Base-by-base conservation (phyloP, 2,797 vertebrate genomes). In the Bryconaethiops microstoma region DNA sequence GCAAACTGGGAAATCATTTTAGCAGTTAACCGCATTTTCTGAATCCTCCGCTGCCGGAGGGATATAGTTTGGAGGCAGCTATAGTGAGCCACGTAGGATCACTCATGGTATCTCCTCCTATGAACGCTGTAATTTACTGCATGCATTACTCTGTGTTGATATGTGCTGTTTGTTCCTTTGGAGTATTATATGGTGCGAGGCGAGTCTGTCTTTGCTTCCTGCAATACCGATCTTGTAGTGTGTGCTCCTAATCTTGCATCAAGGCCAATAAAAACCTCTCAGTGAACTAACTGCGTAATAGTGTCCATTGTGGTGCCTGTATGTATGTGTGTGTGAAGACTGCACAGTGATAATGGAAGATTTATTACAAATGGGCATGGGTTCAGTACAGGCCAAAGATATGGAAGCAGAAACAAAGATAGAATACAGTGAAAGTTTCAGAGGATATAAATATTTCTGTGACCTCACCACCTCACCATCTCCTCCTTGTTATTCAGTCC, bases 201-300 rank as follows among this genome's bases (percentile, higher is more conserved):
- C 21, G 89, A 92, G 89, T 91, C 88, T 89, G 90, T 84, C 87
- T 88, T 91, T 84, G 87, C 88, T 92, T 90, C 85, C 88, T 90
- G 89, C 90, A 87, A 91, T 80, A 83, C 78, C 90, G 85, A 89
- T 90, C 84, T 86, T 90, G 90, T 93, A 88, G 84, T 90, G 90
- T 88, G 88, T 29, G 86, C 88, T 90, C 83, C 85, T 81, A 92
- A 89, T 90, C 88, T 90, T 92, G 90, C 86, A 89, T 87, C 88
- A 88, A 87, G 86, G 73, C 80, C 85, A 93, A 94, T 94, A 93
- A 94, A 94, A 94, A 94, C 85, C 77, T 86, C 81, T 83, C 87
- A 78, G 79, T 87, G 65, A 90, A 88, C 86, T 80, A 82, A 89
- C 69, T 85, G 74, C 25, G 68, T 83, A 82, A 73, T 42, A 40